These are phyloP conservation scores for Cancer borealis DNA, from an alignment of 2,888 invertebrate genomes.

Conservation along the genomic window DNA sequence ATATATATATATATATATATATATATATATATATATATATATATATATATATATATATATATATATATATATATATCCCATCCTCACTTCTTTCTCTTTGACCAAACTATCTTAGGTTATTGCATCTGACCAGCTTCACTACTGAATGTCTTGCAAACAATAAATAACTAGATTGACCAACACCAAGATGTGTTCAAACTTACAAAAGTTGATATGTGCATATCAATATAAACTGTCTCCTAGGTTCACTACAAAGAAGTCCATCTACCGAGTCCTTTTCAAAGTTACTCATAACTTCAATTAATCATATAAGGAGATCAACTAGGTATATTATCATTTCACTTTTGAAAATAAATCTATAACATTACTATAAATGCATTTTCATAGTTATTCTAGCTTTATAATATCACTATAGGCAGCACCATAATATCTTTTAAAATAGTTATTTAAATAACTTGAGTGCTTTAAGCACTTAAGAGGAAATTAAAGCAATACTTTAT, in stretches of 20 bases:
- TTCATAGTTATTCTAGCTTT: not conserved
- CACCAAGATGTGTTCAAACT: not conserved
- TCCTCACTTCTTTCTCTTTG: not conserved
- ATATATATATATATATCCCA: too few relatives aligned
- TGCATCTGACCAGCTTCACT: not conserved
- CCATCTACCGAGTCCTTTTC: not conserved
- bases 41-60: too few relatives aligned
- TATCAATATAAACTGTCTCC: not conserved
- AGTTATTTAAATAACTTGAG: not conserved
- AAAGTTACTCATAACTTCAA: not conserved
- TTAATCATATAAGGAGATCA: not conserved
- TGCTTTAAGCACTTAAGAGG: not conserved
- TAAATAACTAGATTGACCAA: not conserved
- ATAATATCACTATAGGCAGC: slow-evolving; percentile 15
- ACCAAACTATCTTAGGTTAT: not conserved
- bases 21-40: too few relatives aligned
- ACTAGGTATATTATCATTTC: not conserved
- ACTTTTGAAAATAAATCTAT: slow-evolving; percentile 20
- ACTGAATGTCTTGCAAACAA: not conserved
- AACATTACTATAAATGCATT: slow-evolving; percentile 33
- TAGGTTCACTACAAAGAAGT: not conserved
- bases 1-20: slow-evolving; percentile 11
- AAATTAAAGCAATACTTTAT: not conserved
- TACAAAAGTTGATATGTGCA: slow-evolving; percentile 38
- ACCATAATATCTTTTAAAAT: not conserved